phyloP scores from a whole-genome alignment of 2,888 invertebrate genomes.

The Aleiodes testaceus region DNA sequence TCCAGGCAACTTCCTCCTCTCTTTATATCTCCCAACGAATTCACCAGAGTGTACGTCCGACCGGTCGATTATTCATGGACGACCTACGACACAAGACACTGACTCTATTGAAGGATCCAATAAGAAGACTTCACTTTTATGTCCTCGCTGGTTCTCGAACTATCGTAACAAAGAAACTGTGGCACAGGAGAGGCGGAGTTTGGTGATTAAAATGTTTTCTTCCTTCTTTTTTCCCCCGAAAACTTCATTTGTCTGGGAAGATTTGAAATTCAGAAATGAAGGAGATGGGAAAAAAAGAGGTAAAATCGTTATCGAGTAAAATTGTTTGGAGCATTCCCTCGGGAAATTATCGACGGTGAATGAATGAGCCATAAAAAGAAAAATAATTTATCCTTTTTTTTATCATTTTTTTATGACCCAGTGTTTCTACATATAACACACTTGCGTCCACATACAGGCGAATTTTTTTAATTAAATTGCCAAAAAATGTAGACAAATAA shows the following conservation, averaged over 20 bases:
- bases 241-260: conserved; percentile 43
- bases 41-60: conserved; percentile 24
- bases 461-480: too few species aligned
- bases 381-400: conserved; percentile 24
- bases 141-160: conserved; percentile 34
- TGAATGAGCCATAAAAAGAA: conserved; percentile 42
- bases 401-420: conserved; percentile 31
- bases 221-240: too few species aligned
- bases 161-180: conserved; percentile 32
- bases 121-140: conserved; percentile 3
- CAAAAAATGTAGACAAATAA: too few species aligned
- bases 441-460: not conserved
- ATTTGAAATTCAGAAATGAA: conserved; percentile 36
- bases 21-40: conserved; percentile 38
- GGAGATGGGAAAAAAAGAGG: conserved; percentile 11
- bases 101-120: conserved; percentile 23
- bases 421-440: conserved; percentile 40
- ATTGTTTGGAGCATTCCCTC: conserved; percentile 18
- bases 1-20: conserved; percentile 38
- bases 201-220: conserved; percentile 46
- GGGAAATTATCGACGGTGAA: conserved; percentile 4
- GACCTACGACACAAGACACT: conserved; percentile 30
- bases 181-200: not conserved
- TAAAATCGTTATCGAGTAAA: conserved; percentile 31
- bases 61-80: conserved; percentile 36